Base-by-base conservation (phyloP, 2,888 invertebrate species). In the Artemia sinica region DNA sequence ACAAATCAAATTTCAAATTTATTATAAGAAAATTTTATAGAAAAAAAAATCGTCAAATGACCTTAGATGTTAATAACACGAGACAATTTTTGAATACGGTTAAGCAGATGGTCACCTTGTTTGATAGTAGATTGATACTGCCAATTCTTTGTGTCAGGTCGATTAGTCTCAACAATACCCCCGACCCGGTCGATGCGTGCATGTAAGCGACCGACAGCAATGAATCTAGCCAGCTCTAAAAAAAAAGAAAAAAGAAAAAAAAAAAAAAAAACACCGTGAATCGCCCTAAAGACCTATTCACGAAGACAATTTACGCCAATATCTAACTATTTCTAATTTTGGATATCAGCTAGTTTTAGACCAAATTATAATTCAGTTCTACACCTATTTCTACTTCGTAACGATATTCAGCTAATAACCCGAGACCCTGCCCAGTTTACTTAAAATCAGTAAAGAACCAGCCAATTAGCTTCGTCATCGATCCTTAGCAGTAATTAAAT, bases 181-280 rank as follows among this genome's bases (percentile, higher is more conserved):
- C 88, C 88, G 41, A 97, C 96, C 73, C 96, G 89, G 81, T 98
- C 98, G 72, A 98, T 96, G 77, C 96, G 95, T 78, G 96, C 96
- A 76, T 95, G 93, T 63, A 98, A 82, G 52, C 95, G 84, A 1
- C 97, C 97, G n/a, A 93, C 91, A 9, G 97, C 92, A 72, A 98
- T 97, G 78, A 96, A 95, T 69, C 93, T 87, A 69, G 85, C 86
- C 67, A 89, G 77, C 77, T 89, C 89, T 74, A 85, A 84, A 74
- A 41, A 78, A 78, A 74, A 72, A 69, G 70, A 72, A 69, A 67
- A 18, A 71, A 41, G 41, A 0, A 63, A 12, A 4, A 18, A 41
- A 49, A n/a, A 69, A 69, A 9, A 48, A n/a, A n/a, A n/a, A n/a
- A n/a, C n/a, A 13, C 14, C 8, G 68, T 66, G 50, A 49, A 12